These are phyloP conservation scores for Autographa gamma DNA, from an alignment of 2,888 invertebrate genomes.

Conservation along the genomic window DNA sequence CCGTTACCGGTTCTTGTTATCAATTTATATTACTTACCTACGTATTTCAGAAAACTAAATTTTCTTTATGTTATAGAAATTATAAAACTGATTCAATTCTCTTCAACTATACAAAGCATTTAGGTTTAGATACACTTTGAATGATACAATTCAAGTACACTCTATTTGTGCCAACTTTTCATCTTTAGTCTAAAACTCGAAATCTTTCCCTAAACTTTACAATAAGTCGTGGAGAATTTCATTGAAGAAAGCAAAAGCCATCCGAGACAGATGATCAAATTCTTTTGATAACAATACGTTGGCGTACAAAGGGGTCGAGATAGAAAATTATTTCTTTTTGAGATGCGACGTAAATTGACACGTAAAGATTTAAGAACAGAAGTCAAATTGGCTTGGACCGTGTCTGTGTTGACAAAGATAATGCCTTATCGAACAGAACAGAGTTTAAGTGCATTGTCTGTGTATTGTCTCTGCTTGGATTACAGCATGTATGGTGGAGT, in stretches of 20 bases:
- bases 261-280: slow-evolving; percentile 67
- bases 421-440: slow-evolving; percentile 53
- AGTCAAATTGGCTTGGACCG: slow-evolving; percentile 55
- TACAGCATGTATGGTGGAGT: slow-evolving; percentile 34
- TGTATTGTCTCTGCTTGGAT: slow-evolving; percentile 50
- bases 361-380: slow-evolving; percentile 54
- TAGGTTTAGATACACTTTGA: background rate
- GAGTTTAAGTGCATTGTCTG: slow-evolving; percentile 55
- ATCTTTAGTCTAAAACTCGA: slow-evolving; percentile 26
- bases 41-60: no score
- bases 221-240: slow-evolving; percentile 46
- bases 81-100: no score
- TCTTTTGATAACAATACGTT: slow-evolving; percentile 67
- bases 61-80: no score
- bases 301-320: slow-evolving; percentile 60
- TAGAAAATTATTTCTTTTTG: slow-evolving; percentile 61
- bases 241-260: slow-evolving; percentile 55
- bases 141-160: background rate
- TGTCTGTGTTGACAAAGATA: slow-evolving; percentile 54
- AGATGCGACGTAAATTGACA: slow-evolving; percentile 51
- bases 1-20: background rate
- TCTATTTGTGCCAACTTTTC: slow-evolving; percentile 22
- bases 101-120: no score
- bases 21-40: background rate
- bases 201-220: slow-evolving; percentile 44